Percentiles rank a stretch among this genome's conserved stretches.
These are phyloP conservation scores for Halictus ligatus DNA, from an alignment of 2,888 invertebrate genomes.

Conservation along the genomic window DNA sequence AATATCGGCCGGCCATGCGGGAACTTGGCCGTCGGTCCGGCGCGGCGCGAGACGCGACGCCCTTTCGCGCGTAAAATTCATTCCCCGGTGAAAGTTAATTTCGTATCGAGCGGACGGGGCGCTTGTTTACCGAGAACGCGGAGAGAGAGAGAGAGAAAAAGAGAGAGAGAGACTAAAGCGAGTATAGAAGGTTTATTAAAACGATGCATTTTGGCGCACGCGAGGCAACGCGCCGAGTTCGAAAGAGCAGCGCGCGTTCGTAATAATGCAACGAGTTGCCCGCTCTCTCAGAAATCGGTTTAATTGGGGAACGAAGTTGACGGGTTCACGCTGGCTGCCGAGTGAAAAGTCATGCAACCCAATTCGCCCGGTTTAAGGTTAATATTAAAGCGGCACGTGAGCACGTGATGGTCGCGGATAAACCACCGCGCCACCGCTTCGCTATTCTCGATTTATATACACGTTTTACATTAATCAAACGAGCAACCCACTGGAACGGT, in stretches of 20 bases:
- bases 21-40: background rate
- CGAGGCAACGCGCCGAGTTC: background rate
- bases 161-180: background rate
- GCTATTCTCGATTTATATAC: conserved; percentile 12
- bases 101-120: conserved; percentile 3
- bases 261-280: background rate
- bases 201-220: background rate
- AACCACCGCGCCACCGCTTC: background rate
- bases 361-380: conserved; percentile 28
- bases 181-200: background rate
- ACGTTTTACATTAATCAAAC: background rate
- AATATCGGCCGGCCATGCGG: background rate
- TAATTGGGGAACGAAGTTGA: background rate
- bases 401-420: background rate
- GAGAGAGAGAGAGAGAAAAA: background rate
- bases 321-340: background rate
- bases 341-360: conserved; percentile 44
- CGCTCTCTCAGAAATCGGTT: background rate
- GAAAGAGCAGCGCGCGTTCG: background rate
- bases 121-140: background rate
- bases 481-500: background rate
- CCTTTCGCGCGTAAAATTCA: conserved; percentile 1
- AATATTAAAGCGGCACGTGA: conserved; percentile 41
- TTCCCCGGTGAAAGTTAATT: conserved; percentile 9
- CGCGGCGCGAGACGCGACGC: background rate